These are phyloP conservation scores for Caradrina clavipalpis DNA, from an alignment of 2,888 invertebrate genomes.

Conservation along the genomic window DNA sequence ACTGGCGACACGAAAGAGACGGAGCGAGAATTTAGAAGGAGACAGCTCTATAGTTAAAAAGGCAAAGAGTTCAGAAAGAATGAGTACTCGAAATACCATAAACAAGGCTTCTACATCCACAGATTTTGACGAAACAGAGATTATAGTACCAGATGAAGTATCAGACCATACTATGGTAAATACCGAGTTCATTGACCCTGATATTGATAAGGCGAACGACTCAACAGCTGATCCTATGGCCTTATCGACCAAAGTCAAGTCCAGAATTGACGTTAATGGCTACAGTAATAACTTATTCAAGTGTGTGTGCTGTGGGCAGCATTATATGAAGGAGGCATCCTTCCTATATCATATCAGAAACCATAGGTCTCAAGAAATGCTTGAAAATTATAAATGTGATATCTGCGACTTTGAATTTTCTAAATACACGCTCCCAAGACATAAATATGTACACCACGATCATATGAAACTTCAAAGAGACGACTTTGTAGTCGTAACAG, in stretches of 20 bases:
- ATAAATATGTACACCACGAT: constrained; percentile 51
- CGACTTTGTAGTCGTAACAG: constrained; percentile 25
- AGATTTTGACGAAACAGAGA: constrained; percentile 7
- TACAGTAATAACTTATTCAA: constrained; percentile 36
- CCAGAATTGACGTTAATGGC: constrained; percentile 5
- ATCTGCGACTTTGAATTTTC: constrained; percentile 47
- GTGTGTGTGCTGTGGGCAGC: constrained; percentile 36
- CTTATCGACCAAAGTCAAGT: constrained; percentile 30
- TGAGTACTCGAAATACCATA: not conserved
- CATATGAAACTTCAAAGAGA: constrained; percentile 29
- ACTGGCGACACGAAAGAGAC: constrained; percentile 13
- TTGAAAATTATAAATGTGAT: constrained; percentile 29
- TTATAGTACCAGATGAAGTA: constrained; percentile 15
- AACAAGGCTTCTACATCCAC: constrained; percentile 13
- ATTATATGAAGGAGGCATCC: constrained; percentile 32
- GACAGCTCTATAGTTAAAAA: not conserved
- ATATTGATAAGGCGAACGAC: not conserved
- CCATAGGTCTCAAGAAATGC: not conserved
- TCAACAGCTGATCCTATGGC: not conserved
- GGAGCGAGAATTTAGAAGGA: not conserved
- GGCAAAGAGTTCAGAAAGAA: constrained; percentile 4
- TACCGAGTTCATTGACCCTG: constrained; percentile 2
- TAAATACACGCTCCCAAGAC: constrained; percentile 31
- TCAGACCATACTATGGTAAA: not conserved
- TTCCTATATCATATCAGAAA: constrained; percentile 27